Conservation (phyloP, 2,888 invertebrate species). For the Amphipyra berbera region DNA sequence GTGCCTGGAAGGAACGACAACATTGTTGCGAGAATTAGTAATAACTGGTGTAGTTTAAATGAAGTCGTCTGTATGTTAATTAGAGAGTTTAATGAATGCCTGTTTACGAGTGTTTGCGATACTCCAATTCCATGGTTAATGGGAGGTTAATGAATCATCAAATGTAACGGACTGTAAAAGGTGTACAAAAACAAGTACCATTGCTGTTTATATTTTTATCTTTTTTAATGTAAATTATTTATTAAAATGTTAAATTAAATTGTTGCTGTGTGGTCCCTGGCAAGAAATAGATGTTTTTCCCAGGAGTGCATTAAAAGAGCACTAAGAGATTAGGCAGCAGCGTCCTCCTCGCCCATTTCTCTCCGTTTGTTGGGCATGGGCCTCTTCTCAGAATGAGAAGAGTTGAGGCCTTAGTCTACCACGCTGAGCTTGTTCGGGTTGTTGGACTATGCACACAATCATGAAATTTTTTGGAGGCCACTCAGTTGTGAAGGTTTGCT, state of each 20-base stretch:
- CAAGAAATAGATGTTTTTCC: no score
- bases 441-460: no score
- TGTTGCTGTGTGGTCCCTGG: neutral
- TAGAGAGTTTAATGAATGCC: slow-evolving; percentile 19
- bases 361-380: no score
- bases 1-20: slow-evolving; percentile 1
- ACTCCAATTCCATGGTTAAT: slow-evolving; percentile 31
- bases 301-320: neutral
- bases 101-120: slow-evolving; percentile 44
- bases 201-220: neutral
- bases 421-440: no score
- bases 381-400: no score
- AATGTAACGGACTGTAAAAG: slow-evolving; percentile 22
- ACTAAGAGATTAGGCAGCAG: no score
- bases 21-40: slow-evolving; percentile 18
- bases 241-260: neutral
- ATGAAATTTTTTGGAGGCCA: no score
- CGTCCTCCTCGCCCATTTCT: no score
- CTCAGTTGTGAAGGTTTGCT: no score
- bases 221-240: neutral
- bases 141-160: slow-evolving; percentile 36
- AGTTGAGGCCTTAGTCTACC: no score
- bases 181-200: slow-evolving; percentile 6
- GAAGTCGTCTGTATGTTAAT: slow-evolving; percentile 36
- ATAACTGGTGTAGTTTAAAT: slow-evolving; percentile 26